Conservation (phyloP, 2,797 vertebrate genomes). For the Sebastes matsubarae region DNA sequence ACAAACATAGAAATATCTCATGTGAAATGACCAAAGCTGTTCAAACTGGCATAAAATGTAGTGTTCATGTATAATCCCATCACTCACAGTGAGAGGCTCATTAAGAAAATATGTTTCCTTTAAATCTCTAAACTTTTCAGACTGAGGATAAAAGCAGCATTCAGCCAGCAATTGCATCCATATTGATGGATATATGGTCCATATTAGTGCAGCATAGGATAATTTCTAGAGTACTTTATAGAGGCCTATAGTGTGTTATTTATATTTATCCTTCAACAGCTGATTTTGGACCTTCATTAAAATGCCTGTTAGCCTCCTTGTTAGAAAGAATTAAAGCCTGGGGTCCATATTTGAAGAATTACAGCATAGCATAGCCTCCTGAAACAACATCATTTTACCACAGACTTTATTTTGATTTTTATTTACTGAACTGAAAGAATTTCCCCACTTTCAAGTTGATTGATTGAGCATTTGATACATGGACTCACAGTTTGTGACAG, state of each 20-base stretch:
- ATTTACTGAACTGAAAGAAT: slow-evolving; percentile 9
- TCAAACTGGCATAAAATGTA: background rate
- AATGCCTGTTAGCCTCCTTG: background rate
- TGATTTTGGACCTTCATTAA: slow-evolving; percentile 42
- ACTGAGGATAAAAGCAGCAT: background rate
- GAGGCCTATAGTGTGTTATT: background rate
- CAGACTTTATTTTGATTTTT: slow-evolving; percentile 15
- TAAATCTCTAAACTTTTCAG: background rate
- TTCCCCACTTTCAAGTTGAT: slow-evolving; percentile 9
- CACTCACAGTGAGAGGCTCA: background rate
- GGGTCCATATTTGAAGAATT: slow-evolving; percentile 14
- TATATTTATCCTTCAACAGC: background rate
- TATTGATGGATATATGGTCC: background rate
- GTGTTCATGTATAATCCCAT: background rate
- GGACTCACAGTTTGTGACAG: background rate
- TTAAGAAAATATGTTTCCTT: slow-evolving; percentile 1
- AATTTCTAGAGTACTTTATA: background rate
- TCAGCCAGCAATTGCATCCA: background rate
- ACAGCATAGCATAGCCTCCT: background rate
- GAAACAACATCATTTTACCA: slow-evolving; percentile 27
- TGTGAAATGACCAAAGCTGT: background rate
- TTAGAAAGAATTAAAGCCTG: slow-evolving; percentile 26
- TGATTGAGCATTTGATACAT: slow-evolving; percentile 22
- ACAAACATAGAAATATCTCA: background rate
- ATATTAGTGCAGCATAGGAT: background rate